Evolutionary conservation across 1,140 invertebrate species (phyloP).

Genomic region (Drosophila hydei): DNA sequence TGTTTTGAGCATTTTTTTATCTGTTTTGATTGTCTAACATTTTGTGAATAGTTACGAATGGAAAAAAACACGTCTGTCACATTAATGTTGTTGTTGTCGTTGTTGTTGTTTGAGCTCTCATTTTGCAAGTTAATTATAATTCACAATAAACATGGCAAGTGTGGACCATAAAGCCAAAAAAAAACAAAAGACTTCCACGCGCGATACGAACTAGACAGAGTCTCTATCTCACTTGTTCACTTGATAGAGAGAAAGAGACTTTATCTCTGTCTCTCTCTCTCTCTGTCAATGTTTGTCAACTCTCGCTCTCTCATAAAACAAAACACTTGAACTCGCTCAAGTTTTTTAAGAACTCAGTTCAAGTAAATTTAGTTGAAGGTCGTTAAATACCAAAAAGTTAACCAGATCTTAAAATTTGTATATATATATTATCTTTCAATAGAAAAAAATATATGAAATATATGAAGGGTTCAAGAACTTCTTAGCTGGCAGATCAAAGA

Average conservation of each 20-base stretch:
- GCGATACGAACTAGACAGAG: too few species aligned
- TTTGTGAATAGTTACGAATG: constrained; percentile 12
- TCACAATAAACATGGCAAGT: constrained; percentile 43
- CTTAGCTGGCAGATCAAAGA: constrained; percentile 39
- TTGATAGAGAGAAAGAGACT: too few species aligned
- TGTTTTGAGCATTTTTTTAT: constrained; percentile 1
- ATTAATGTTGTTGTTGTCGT: constrained; percentile 32
- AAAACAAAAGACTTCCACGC: neutral
- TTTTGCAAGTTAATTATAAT: constrained; percentile 56
- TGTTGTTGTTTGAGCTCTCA: constrained; percentile 33
- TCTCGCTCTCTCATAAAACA: neutral
- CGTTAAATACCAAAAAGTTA: constrained; percentile 1
- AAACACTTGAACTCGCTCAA: constrained; percentile 1
- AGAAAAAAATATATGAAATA: neutral
- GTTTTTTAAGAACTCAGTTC: constrained; percentile 21
- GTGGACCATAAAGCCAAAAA: constrained; percentile 7
- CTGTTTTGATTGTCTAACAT: neutral
- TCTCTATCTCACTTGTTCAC: too few species aligned
- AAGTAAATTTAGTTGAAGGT: constrained; percentile 42
- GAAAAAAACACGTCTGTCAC: neutral
- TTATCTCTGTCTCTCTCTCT: too few species aligned
- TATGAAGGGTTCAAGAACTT: constrained; percentile 31
- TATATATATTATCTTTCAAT: neutral
- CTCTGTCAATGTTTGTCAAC: neutral
- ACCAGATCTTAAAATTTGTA: constrained; percentile 24